Evolutionary conservation across 2,888 invertebrate genomes (phyloP), one percentile per base, ranked within the genome.

Genomic region (Ecliptopera silaceata): DNA sequence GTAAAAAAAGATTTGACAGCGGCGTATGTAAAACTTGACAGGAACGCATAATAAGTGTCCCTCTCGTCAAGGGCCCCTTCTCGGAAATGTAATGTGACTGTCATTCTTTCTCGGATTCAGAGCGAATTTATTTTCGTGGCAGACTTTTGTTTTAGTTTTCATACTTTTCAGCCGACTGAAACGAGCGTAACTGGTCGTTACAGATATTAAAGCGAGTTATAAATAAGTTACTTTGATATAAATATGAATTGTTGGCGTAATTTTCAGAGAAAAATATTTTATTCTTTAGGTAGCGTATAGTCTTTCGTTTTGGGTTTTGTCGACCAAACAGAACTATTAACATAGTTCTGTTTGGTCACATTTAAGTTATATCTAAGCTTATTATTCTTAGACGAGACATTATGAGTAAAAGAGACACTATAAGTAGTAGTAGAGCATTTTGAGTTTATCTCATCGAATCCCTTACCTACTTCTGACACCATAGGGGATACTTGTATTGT

Each of bases 11-110:
- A 52, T 52, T 57, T 57, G 66, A 66, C 66, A 64, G 47, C 32
- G 54, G 59, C 56, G 50, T 56, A 65, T 61, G 65, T 68, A 59
- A 65, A 65, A 65, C 62, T 56, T 65, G 68, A 68, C 68, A 63
- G 41, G 60, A 48, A 57, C 49, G 59, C 62, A 60, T 65, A 67
- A 67, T 66, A 69, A 57, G 61, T 62, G 69, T 67, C 66, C 46
- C 61, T 60, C 61, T 69, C 69, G 64, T 69, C 69, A 68, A 62
- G 63, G 43, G 42, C 43, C 45, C 50, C 57, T 66, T 67, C 67
- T 52, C 52, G 47, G 67, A 66, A 63, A 43, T 54, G 39, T 10
- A 55, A 61, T 55, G 61, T 58, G 65, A 61, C 63, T 63, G 34
- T 56, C 54, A 46, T 50, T 54, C 58, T 59, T 59, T 51, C 38